These are phyloP conservation scores for Trichonephila clavata DNA, from an alignment of 1,140 invertebrate species.

Conservation along the genomic window DNA sequence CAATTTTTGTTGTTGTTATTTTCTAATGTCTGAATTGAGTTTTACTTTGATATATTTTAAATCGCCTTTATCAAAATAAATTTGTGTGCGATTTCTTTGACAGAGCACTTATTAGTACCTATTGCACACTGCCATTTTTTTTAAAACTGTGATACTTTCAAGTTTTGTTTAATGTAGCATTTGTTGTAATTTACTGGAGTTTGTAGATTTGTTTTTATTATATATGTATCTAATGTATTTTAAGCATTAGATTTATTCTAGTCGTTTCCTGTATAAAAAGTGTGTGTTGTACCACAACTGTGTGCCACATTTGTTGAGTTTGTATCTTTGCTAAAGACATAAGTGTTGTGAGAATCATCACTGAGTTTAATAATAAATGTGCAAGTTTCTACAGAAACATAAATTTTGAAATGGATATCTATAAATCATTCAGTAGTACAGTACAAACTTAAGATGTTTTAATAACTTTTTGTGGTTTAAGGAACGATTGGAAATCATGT, in stretches of 20 bases:
- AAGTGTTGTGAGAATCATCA: neutral
- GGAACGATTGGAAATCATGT: neutral
- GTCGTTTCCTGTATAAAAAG: constrained; percentile 10
- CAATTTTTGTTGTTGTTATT: no score
- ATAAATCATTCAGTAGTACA: neutral
- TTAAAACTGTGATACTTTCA: constrained; percentile 56
- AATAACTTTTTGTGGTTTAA: neutral
- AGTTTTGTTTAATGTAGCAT: constrained; percentile 35
- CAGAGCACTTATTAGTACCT: neutral
- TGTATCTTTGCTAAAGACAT: neutral
- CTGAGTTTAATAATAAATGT: neutral
- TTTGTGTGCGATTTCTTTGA: neutral
- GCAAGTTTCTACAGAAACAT: neutral
- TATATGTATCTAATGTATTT: constrained; percentile 36
- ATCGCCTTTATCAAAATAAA: no score
- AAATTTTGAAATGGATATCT: neutral
- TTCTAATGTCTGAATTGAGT: no score
- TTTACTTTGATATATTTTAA: no score
- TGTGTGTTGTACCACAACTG: neutral
- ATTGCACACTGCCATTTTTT: constrained; percentile 64
- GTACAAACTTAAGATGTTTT: constrained; percentile 28
- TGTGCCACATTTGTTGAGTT: constrained; percentile 33
- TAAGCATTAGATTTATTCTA: constrained; percentile 38
- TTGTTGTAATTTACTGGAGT: constrained; percentile 13
- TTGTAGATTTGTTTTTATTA: constrained; percentile 20